Conservation (phyloP, 2,797 vertebrate species). For the Oreortyx pictus region DNA sequence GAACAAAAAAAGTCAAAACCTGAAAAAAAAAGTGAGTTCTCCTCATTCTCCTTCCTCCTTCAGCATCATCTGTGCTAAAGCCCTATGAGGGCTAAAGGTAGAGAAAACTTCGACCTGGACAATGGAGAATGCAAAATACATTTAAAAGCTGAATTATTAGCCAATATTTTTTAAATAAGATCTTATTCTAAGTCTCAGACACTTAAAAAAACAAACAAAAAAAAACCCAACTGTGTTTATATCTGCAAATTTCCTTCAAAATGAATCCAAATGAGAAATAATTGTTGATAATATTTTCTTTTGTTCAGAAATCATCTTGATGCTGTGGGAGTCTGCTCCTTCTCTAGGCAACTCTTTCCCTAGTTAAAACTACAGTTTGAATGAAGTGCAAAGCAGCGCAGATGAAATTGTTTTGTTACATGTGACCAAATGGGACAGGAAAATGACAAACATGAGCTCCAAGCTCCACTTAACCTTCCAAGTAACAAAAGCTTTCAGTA, state of each 20-base stretch:
- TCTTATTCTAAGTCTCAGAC: background rate
- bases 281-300: background rate
- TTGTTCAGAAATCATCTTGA: background rate
- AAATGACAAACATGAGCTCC: background rate
- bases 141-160: background rate
- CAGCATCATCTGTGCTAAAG: conserved; percentile 11
- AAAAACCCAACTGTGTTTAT: background rate
- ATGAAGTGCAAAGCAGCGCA: background rate
- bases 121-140: conserved; percentile 10
- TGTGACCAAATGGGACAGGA: background rate
- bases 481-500: background rate
- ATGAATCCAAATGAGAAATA: background rate
- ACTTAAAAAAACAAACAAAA: background rate
- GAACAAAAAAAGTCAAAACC: background rate
- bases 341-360: background rate
- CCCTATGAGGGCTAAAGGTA: background rate
- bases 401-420: background rate
- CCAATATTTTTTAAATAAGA: background rate
- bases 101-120: conserved; percentile 4
- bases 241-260: background rate
- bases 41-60: conserved; percentile 27
- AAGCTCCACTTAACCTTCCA: background rate
- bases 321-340: background rate
- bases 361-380: background rate
- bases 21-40: background rate